Evolutionary conservation across 1,140 invertebrate genomes (phyloP).

Genomic region (Drosophila cardini): DNA sequence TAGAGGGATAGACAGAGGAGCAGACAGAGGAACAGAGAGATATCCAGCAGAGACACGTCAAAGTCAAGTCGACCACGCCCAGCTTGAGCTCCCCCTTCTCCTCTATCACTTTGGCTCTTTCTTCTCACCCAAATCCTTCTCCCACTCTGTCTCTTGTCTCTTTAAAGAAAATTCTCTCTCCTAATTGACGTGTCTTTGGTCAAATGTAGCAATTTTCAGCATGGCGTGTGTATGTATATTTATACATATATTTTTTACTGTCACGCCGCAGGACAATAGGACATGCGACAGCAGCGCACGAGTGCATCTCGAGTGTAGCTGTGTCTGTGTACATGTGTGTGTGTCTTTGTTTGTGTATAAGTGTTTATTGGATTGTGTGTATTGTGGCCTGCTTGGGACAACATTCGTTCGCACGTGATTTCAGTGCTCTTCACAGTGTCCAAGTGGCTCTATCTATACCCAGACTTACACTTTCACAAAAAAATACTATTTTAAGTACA

Average conservation of each 20-base stretch:
- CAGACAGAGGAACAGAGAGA: background rate
- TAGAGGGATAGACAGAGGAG: background rate
- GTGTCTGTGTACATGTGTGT: background rate
- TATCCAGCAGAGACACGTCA: constrained; percentile 44
- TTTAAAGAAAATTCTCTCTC: constrained; percentile 45
- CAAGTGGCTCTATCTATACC: constrained; percentile 37
- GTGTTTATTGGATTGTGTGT: constrained; percentile 56
- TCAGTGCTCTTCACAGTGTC: constrained; percentile 12
- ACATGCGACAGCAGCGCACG: constrained; percentile 61
- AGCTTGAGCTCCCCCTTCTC: constrained; percentile 28
- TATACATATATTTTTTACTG: constrained; percentile 51
- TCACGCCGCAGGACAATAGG: constrained; percentile 52
- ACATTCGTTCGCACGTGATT: constrained; percentile 61
- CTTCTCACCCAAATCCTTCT: background rate
- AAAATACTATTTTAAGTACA: too few species aligned
- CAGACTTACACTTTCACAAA: constrained; percentile 3
- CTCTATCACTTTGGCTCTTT: background rate
- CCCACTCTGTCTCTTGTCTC: background rate
- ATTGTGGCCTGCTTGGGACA: constrained; percentile 32
- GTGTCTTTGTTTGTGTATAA: constrained; percentile 12
- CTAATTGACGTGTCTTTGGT: constrained; percentile 75
- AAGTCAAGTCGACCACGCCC: constrained; percentile 62
- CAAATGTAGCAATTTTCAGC: constrained; percentile 64
- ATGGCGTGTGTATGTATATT: background rate
- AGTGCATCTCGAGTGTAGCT: constrained; percentile 50